phyloP scores from a whole-genome alignment of 2,113 vertebrate genomes.

The Hoplias malabaricus region DNA sequence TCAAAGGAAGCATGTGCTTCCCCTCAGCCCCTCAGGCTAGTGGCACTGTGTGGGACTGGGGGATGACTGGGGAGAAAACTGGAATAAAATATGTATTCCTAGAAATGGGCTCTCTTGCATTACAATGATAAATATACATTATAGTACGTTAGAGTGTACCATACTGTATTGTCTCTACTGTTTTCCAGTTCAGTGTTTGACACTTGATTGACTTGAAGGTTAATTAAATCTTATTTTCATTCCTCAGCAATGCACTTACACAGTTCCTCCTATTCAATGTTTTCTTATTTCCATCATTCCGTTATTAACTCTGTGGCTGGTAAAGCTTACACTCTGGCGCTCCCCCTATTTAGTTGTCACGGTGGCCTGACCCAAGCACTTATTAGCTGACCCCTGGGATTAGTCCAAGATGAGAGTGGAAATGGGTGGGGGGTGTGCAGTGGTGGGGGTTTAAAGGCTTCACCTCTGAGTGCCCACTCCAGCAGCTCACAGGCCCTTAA shows the following conservation, averaged over 20 bases:
- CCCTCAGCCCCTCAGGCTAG: no score
- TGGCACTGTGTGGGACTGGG: no score
- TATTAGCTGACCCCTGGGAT: slow-evolving; percentile 59
- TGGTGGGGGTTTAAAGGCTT: slow-evolving; percentile 57
- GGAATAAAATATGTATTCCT: no score
- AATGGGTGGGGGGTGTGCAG: neutral
- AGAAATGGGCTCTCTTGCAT: no score
- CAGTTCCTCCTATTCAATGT: neutral
- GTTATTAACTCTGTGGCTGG: slow-evolving; percentile 30
- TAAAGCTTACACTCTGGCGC: slow-evolving; percentile 6
- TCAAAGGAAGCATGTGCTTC: no score
- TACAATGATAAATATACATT: no score
- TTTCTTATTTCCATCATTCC: slow-evolving; percentile 19
- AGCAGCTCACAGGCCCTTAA: slow-evolving; percentile 77
- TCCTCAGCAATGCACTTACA: neutral
- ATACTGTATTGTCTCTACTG: neutral
- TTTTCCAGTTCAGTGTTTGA: neutral
- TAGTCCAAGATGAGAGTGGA: slow-evolving; percentile 51
- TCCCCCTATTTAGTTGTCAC: slow-evolving; percentile 57
- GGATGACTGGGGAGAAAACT: no score
- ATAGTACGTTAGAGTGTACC: no score
- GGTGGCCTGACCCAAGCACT: slow-evolving; percentile 62
- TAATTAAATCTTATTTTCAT: slow-evolving; percentile 4
- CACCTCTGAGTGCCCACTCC: slow-evolving; percentile 61
- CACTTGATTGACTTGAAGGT: neutral